Evolutionary conservation across 1,140 invertebrate species (phyloP), one percentile per base, ranked within the genome.

Genomic region (Batillaria attramentaria): DNA sequence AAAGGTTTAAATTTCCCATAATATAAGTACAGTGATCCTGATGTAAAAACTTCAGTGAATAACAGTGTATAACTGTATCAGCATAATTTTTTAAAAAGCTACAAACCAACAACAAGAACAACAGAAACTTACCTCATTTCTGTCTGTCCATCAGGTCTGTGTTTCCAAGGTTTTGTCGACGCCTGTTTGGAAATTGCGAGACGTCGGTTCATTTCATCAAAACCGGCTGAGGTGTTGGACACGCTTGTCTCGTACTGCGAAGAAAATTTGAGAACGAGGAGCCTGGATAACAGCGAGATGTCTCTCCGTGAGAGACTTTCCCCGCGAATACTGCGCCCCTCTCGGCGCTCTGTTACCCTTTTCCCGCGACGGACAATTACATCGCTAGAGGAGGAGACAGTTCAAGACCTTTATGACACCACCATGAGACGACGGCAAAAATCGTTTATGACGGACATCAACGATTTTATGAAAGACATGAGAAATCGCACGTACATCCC

Each of bases 131-230:
- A n/a, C n/a, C n/a, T n/a, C n/a, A n/a, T n/a, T n/a, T n/a, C n/a
- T n/a, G n/a, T n/a, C n/a, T n/a, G n/a, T n/a, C n/a, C n/a, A n/a
- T 0, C 81, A 88, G 87, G 87, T 73, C 81, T 89, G 42, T 77
- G 83, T 60, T 87, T 87, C 72, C 86, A 86, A 46, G 88, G 84
- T 31, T 89, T 89, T 46, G 73, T 89, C 0, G 87, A 88, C 75
- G 86, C 85, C 18, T 88, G 87, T 78, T 81, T 84, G 46, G 79
- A 81, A 37, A 85, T 89, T 28, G 85, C 85, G 18, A 76, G 78
- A 54, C 78, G 84, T 4, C 84, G 85, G 65, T 86, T 88, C 70
- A 65, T 54, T 20, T 73, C 79, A 16, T 33, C 54, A 2, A 42
- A 72, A n/a, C 79, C 66, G 33, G 60, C 81, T 10, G 57, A 84